Conservation (phyloP, 2,888 invertebrate species). For the Parasteatoda lunata region DNA sequence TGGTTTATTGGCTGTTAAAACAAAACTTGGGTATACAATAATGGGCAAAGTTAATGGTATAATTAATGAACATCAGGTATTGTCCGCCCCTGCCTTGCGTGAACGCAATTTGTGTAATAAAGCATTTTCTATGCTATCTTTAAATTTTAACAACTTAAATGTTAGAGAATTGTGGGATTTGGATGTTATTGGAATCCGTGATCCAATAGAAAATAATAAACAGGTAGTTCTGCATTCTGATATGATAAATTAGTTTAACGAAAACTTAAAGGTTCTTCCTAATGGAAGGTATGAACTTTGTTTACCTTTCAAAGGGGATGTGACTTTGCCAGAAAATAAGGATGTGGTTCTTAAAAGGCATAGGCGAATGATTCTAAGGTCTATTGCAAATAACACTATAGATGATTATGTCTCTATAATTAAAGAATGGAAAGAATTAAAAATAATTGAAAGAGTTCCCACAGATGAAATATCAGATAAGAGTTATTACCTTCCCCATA, state of each 20-base stretch:
- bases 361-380: not conserved
- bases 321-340: not conserved
- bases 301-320: not conserved
- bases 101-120: not conserved
- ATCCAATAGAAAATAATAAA: not conserved
- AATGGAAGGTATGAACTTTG: not conserved
- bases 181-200: not conserved
- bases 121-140: not conserved
- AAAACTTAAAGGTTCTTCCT: not conserved
- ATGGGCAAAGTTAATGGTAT: not conserved
- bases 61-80: not conserved
- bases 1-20: not conserved
- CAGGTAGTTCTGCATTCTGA: not conserved
- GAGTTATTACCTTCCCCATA: conserved; percentile 8
- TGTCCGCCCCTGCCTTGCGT: not conserved
- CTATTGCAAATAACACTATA: not conserved
- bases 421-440: not conserved
- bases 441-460: not conserved
- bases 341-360: not conserved
- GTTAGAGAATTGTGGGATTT: not conserved
- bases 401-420: not conserved
- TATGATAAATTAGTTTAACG: not conserved
- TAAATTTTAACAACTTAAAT: not conserved
- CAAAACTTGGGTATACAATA: not conserved
- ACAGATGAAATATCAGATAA: not conserved